Evolutionary conservation across 2,113 vertebrate species (phyloP), one percentile per base, ranked within the genome.

Genomic region (Cyanoramphus novaezelandiae): DNA sequence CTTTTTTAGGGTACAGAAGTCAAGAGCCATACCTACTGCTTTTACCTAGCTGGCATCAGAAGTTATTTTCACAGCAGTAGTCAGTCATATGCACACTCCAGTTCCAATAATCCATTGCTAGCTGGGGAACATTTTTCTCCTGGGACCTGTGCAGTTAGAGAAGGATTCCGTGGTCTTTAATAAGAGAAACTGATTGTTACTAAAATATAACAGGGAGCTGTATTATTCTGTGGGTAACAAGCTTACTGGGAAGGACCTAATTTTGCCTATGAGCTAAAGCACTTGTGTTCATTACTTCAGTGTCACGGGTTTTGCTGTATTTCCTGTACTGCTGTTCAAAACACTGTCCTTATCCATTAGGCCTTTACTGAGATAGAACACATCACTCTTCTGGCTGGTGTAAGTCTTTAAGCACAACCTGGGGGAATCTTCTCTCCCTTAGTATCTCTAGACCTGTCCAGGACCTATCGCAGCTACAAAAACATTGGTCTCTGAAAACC

Each of bases 331-430:
- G 27, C 39, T 55, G 52, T 81, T 76, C 35, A 65, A 53, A 85
- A 60, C 50, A 19, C 29, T 47, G 24, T 27, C 43, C 29, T 69
- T 27, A 52, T 47, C 44, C 7, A 20, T 43, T 41, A 29, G 44
- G 20, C 24, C 75, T 86, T 76, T 35, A 14, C 21, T 41, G 64
- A 68, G 43, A 17, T 62, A 33, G 1, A 62, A 13, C 3, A 2
- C 41, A 28, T 67, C 0, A 2, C 28, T 77, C 17, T 50, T 79
- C 28, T 11, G 33, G 20, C 41, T 57, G 20, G 33, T 0, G 0
- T 33, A 24, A 71, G 24, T 67, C 74, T 60, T n/a, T 27, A 59
- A 71, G 76, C 46, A 50, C 59, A 57, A 62, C 59, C 13, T 10
- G 8, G 27, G 37, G 37, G n/a, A 18, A 80, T 28, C 33, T 67